phyloP scores from a whole-genome alignment of 2,797 vertebrate genomes.

The Argyrosomus regius region DNA sequence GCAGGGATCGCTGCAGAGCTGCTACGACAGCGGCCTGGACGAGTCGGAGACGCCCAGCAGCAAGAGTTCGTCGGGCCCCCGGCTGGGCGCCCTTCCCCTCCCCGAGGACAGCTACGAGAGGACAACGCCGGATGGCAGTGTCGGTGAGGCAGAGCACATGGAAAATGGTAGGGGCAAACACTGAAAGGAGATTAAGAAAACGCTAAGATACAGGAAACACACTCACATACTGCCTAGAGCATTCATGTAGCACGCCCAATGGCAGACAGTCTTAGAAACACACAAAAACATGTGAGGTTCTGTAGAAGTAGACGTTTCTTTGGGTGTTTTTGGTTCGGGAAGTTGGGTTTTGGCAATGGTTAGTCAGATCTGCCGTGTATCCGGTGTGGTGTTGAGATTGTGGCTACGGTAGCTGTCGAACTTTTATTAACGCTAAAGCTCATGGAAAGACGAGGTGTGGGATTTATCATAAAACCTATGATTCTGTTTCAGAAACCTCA shows the following conservation, averaged over 20 bases:
- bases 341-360: background rate
- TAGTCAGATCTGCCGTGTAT: background rate
- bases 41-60: conserved; percentile 99
- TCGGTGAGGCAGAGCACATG: conserved; percentile 99
- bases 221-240: conserved; percentile 58
- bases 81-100: conserved; percentile 98
- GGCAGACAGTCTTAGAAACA: conserved; percentile 59
- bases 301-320: conserved; percentile 14
- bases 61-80: conserved; percentile 99
- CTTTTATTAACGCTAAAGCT: conserved; percentile 46
- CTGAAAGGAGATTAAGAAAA: conserved; percentile 82
- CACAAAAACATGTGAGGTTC: conserved; percentile 31
- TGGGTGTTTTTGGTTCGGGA: background rate
- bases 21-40: conserved; percentile 99
- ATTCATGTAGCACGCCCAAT: conserved; percentile 37
- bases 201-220: conserved; percentile 78
- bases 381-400: conserved; percentile 24
- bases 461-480: conserved; percentile 49
- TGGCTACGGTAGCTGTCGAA: conserved; percentile 10
- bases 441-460: conserved; percentile 39
- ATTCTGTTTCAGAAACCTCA: conserved; percentile 56
- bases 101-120: conserved; percentile 99
- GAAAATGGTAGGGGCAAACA: conserved; percentile 99
- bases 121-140: conserved; percentile 99
- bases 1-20: conserved; percentile 99